Conservation (phyloP, 2,888 invertebrate species). For the Elmis aenea region DNA sequence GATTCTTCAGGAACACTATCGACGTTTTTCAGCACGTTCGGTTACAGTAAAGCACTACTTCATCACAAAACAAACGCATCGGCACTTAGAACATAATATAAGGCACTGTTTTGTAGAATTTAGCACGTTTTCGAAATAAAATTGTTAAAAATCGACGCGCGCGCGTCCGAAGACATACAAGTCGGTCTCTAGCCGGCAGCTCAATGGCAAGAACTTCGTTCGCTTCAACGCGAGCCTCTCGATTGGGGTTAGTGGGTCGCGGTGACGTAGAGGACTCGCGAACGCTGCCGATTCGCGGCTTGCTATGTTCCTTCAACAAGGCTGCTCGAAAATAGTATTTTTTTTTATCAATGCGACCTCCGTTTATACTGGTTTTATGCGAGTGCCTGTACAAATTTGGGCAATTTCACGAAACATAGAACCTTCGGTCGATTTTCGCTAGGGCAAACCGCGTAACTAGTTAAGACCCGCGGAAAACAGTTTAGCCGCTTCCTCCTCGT, state of each 20-base stretch:
- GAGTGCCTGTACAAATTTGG: constrained; percentile 20
- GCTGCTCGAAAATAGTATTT: constrained; percentile 37
- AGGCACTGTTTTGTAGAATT: constrained; percentile 23
- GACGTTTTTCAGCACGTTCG: constrained; percentile 21
- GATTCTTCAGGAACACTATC: constrained; percentile 16
- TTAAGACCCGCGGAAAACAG: constrained; percentile 3
- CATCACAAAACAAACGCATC: constrained; percentile 19
- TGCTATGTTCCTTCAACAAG: constrained; percentile 44
- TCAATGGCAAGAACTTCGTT: constrained; percentile 44
- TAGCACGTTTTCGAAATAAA: background rate
- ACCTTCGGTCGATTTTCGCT: background rate
- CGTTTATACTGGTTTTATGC: constrained; percentile 22
- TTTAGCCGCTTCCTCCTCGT: constrained; percentile 3
- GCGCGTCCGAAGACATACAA: background rate
- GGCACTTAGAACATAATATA: too few relatives aligned
- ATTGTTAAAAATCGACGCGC: background rate
- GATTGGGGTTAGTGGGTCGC: constrained; percentile 68
- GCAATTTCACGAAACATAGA: constrained; percentile 4
- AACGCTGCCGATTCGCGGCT: constrained; percentile 77
- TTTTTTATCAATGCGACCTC: constrained; percentile 31
- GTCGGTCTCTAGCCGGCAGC: constrained; percentile 33
- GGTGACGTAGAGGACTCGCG: constrained; percentile 51
- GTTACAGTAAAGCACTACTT: constrained; percentile 9
- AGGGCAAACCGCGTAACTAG: constrained; percentile 4
- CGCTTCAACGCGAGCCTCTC: constrained; percentile 48